A percentile compares a stretch with the other conserved stretches of the same genome.
Conservation (phyloP, 2,797 vertebrate genomes). For the Syngnathus rostellatus region DNA sequence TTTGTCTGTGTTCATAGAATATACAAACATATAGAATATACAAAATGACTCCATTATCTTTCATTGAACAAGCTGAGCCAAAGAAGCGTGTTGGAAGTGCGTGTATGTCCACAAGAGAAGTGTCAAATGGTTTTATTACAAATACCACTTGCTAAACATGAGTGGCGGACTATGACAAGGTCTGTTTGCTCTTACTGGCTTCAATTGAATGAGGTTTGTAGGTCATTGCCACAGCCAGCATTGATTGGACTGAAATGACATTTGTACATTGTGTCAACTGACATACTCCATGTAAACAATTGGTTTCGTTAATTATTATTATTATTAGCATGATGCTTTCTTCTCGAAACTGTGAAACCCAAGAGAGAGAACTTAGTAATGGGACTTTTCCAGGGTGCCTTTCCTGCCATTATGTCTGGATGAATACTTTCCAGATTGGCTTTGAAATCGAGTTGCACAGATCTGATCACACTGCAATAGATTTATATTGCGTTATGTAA, state of each 20-base stretch:
- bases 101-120: too few species aligned
- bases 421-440: neutral
- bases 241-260: slow-evolving; percentile 41
- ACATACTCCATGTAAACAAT: slow-evolving; percentile 5
- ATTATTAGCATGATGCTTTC: too few species aligned
- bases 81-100: too few species aligned
- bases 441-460: too few species aligned
- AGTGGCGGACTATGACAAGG: neutral
- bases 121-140: neutral
- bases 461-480: too few species aligned
- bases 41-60: neutral
- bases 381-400: too few species aligned
- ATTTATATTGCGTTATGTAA: too few species aligned
- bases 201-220: slow-evolving; percentile 46
- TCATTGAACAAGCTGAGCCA: neutral
- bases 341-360: neutral
- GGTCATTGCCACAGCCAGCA: slow-evolving; percentile 37
- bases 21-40: neutral
- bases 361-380: neutral
- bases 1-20: neutral
- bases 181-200: slow-evolving; percentile 14
- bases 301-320: slow-evolving; percentile 3
- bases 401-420: too few species aligned
- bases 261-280: slow-evolving; percentile 20
- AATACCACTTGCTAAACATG: neutral